Conservation (phyloP, 2,797 vertebrate species). For the Sebastes reedi region DNA sequence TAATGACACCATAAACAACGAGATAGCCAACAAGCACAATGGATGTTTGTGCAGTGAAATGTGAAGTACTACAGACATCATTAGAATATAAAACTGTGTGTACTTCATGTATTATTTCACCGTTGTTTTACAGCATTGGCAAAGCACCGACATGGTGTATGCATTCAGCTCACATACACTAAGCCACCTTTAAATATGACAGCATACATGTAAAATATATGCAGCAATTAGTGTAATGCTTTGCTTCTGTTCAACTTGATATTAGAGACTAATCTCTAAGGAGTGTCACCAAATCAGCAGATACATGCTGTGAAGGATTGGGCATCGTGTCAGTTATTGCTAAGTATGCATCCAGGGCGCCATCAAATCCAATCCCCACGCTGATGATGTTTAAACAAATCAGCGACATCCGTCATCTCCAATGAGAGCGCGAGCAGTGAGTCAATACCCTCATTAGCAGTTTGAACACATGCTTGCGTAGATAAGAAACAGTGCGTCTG, state of each 20-base stretch:
- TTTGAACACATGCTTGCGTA: conserved; percentile 55
- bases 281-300: conserved; percentile 56
- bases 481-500: conserved; percentile 58
- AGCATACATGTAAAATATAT: conserved; percentile 8
- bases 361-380: conserved; percentile 66
- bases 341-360: conserved; percentile 63
- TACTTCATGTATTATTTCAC: neutral
- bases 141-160: neutral
- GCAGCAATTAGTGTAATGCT: neutral
- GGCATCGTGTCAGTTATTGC: conserved; percentile 55
- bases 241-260: conserved; percentile 23
- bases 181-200: neutral
- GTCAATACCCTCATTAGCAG: conserved; percentile 61
- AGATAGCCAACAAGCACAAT: neutral
- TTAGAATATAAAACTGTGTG: neutral
- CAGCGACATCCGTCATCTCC: conserved; percentile 59
- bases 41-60: neutral
- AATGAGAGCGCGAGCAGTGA: conserved; percentile 42
- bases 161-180: neutral
- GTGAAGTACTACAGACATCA: neutral
- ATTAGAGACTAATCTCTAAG: conserved; percentile 44
- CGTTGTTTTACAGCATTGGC: neutral
- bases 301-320: conserved; percentile 49
- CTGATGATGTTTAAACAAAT: conserved; percentile 58
- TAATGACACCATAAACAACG: neutral